Percentiles rank a stretch among this genome's conserved stretches.
These are phyloP conservation scores for Standfussiana lucernea DNA, from an alignment of 2,888 invertebrate genomes.

Conservation along the genomic window DNA sequence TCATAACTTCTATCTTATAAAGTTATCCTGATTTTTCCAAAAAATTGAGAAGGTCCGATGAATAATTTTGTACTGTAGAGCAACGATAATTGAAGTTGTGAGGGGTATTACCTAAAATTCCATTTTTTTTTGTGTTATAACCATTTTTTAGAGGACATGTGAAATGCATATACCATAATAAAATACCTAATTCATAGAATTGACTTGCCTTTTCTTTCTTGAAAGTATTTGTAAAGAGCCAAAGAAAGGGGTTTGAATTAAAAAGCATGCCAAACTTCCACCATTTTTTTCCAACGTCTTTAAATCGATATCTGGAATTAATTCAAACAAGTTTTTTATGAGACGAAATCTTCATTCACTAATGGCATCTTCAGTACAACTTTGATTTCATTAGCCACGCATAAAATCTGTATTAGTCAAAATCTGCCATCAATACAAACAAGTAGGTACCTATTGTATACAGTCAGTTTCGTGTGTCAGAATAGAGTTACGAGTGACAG, in stretches of 20 bases:
- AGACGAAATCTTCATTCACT: neutral
- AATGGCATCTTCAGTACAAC: too few relatives aligned
- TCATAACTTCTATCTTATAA: too few relatives aligned
- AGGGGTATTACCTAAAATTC: neutral
- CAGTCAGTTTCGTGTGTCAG: neutral
- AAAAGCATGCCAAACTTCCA: neutral
- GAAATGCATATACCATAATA: neutral
- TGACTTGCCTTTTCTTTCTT: neutral
- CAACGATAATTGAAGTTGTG: neutral
- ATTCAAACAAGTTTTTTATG: neutral
- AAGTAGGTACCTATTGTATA: too few relatives aligned
- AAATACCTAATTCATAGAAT: conserved; percentile 1
- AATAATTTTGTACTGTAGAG: too few relatives aligned
- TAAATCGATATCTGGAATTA: neutral
- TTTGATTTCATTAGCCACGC: neutral
- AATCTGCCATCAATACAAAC: neutral
- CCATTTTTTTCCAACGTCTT: neutral
- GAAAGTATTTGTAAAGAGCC: neutral
- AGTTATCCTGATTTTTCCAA: too few relatives aligned
- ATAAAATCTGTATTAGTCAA: neutral
- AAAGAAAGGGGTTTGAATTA: neutral
- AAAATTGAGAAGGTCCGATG: too few relatives aligned
- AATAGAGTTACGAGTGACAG: neutral
- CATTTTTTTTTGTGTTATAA: neutral
- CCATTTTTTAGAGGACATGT: neutral